Base-by-base conservation (phyloP, 2,888 invertebrate species). In the Allygus modestus region DNA sequence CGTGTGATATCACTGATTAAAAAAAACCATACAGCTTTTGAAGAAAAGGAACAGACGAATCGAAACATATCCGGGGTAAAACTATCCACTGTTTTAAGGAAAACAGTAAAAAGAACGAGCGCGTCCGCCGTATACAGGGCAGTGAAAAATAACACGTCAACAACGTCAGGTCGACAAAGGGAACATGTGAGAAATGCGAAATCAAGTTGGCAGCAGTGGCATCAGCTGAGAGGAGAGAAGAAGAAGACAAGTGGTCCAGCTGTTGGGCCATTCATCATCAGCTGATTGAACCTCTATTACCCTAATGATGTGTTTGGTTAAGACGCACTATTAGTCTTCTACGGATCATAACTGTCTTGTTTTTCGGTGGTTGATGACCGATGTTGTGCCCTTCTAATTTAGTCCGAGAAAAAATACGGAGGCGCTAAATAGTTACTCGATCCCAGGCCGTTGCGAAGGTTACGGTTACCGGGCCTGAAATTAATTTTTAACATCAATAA, bases 271-370 rank as follows among this genome's bases (percentile, higher is more conserved):
- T 79, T 37, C 79, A 79, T 79, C 79, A 79, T 79, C 79, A 51
- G 37, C 79, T 58, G 37, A 77, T 41, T 51, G 58, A 79, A 28
- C 79, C 33, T 31, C 79, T 58, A 79, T 79, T 79, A 54, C 28
- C 51, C 79, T 79, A 79, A 79, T 79, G 79, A 58, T 79, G 79
- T 79, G 79, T 79, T 79, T 79, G 79, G 79, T 79, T 79, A 79
- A 79, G 79, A 58, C 51, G 31, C 33, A 58, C 58, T 79, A 79
- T 79, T 79, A 51, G 79, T 79, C 79, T 79, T 79, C 79, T 17
- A 43, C 79, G 58, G 33, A 51, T 79, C 79, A 58, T 79, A 79
- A 79, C 79, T 79, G 79, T 79, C 79, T 54, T 79, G 79, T 79
- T 79, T 77, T 77, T 79, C 58, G 28, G 79, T 58, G 28, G 79